These are phyloP conservation scores for Cathartes aura DNA, from an alignment of 2,113 vertebrate genomes.

Conservation along the genomic window DNA sequence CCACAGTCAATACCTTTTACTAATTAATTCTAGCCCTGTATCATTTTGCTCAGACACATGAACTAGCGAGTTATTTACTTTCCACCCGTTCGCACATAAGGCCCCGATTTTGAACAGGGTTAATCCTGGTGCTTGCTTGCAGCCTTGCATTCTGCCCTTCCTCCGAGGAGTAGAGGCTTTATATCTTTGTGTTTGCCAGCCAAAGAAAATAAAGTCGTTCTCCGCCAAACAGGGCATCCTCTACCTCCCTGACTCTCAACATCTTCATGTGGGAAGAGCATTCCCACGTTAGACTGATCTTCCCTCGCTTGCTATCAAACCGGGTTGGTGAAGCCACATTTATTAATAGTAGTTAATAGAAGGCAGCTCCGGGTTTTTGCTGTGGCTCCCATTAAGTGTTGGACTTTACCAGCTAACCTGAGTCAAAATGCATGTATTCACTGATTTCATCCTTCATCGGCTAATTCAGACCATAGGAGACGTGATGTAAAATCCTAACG, in stretches of 20 bases:
- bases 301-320: neutral
- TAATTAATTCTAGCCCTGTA: neutral
- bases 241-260: neutral
- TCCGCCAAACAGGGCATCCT: neutral
- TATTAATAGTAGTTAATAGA: neutral
- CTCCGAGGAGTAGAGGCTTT: neutral
- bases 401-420: neutral
- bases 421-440: neutral
- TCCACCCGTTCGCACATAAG: neutral
- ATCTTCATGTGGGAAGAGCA: neutral
- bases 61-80: constrained; percentile 8
- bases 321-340: neutral
- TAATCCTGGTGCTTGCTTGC: neutral
- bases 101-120: neutral
- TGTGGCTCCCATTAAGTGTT: neutral
- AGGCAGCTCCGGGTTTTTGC: neutral
- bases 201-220: neutral
- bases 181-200: neutral
- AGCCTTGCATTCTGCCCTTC: neutral
- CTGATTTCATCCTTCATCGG: neutral
- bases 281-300: neutral
- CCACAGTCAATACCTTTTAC: neutral
- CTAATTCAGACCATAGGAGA: neutral
- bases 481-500: neutral
- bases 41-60: neutral